Percentiles rank a stretch among this genome's conserved stretches.
Evolutionary conservation across 1,140 invertebrate genomes (phyloP).

Genomic region (Aradophagus sp.): DNA sequence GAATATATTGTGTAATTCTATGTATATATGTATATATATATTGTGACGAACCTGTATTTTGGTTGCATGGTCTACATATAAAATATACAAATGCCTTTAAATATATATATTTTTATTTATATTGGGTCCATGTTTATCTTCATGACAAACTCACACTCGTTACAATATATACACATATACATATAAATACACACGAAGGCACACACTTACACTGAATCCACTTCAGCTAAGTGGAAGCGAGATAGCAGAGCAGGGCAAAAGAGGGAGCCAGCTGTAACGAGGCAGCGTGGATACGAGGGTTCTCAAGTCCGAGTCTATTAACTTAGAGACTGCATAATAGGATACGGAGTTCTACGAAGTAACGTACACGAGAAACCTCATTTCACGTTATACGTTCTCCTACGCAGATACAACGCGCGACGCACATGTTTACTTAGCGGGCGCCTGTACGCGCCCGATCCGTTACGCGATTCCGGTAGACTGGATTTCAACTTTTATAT

Average conservation of each 20-base stretch:
- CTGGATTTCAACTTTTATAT: slow-evolving; percentile 42
- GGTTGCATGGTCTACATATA: too few relatives aligned
- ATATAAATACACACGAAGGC: slow-evolving; percentile 36
- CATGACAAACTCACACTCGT: too few relatives aligned
- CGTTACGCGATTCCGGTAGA: slow-evolving; percentile 25
- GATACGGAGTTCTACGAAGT: slow-evolving; percentile 57
- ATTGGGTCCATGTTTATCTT: too few relatives aligned
- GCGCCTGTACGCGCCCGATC: slow-evolving; percentile 24
- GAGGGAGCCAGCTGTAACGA: slow-evolving; percentile 6
- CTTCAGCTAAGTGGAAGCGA: slow-evolving; percentile 7
- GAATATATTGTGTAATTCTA: too few relatives aligned
- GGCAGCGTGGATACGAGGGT: slow-evolving; percentile 35
- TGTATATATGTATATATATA: slow-evolving; percentile 18
- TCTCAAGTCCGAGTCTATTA: slow-evolving; percentile 63
- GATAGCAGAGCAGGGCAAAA: slow-evolving; percentile 2
- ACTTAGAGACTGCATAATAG: slow-evolving; percentile 63
- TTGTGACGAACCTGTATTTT: too few relatives aligned
- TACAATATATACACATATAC: slow-evolving; percentile 19
- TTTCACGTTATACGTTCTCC: slow-evolving; percentile 50
- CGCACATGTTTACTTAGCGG: slow-evolving; percentile 46
- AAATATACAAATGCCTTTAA: too few relatives aligned
- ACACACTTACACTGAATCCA: too few relatives aligned
- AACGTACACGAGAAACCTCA: slow-evolving; percentile 55
- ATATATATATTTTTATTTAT: too few relatives aligned
- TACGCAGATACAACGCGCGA: slow-evolving; percentile 40